Conservation (phyloP, 2,113 vertebrate species). For the Cochlearius cochlearius region DNA sequence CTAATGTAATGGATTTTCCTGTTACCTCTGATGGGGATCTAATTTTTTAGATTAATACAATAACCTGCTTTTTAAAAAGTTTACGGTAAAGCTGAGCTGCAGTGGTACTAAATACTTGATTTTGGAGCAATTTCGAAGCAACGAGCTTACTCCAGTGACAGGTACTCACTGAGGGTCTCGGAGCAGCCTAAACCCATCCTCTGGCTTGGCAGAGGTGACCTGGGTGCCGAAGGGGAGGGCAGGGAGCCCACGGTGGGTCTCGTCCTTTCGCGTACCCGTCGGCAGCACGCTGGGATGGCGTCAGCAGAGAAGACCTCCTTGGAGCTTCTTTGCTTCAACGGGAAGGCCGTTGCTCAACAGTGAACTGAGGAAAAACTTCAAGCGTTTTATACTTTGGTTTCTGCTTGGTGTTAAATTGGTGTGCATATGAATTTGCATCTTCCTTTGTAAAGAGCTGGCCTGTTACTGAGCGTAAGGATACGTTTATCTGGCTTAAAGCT, state of each 20-base stretch:
- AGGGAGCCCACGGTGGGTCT: neutral
- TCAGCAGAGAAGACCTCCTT: neutral
- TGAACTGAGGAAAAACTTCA: neutral
- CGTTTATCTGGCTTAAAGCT: neutral
- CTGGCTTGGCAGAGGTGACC: neutral
- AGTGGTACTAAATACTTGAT: neutral
- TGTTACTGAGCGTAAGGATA: neutral
- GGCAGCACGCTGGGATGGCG: neutral
- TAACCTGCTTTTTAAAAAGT: neutral
- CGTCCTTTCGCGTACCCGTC: accelerated
- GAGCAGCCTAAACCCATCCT: neutral
- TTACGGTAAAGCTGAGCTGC: neutral
- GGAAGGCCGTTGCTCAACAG: neutral
- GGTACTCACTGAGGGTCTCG: neutral
- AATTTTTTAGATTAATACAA: accelerated
- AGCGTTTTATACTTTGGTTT: neutral
- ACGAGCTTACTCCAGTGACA: neutral
- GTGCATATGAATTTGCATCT: neutral
- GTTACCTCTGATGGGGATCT: neutral
- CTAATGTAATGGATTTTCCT: neutral
- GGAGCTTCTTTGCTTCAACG: neutral
- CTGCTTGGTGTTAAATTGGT: neutral
- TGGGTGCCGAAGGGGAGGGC: accelerated
- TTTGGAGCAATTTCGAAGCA: neutral
- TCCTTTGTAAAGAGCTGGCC: neutral